Conservation (phyloP, 2,113 vertebrate species). For the Loxodonta africana region DNA sequence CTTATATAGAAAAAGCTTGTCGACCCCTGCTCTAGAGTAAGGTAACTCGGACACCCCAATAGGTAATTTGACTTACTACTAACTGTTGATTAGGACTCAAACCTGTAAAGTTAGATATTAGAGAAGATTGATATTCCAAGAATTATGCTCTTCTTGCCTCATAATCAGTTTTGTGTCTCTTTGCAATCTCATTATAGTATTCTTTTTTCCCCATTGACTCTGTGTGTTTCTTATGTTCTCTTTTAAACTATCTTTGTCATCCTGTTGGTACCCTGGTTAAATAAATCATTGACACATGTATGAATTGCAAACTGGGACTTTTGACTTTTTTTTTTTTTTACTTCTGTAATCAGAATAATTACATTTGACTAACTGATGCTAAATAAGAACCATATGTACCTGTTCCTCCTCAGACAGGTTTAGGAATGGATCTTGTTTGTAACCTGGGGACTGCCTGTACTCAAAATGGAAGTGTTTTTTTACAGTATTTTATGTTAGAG, state of each 20-base stretch:
- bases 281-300: background rate
- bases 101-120: constrained; percentile 4
- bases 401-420: too few relatives aligned
- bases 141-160: background rate
- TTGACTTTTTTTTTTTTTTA: background rate
- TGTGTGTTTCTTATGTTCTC: background rate
- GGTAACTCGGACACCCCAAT: background rate
- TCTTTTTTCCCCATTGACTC: background rate
- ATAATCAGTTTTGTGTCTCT: background rate
- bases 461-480: constrained; percentile 11
- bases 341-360: constrained; percentile 12
- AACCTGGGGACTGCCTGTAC: background rate
- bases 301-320: background rate
- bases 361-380: too few relatives aligned
- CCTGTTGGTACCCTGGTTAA: background rate
- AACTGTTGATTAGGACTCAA: background rate
- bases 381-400: too few relatives aligned
- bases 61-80: background rate
- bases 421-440: too few relatives aligned
- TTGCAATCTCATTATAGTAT: background rate
- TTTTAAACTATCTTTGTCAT: background rate
- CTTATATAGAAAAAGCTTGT: background rate
- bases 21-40: background rate
- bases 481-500: constrained; percentile 13
- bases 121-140: background rate